Evolutionary conservation across 1,140 invertebrate genomes (phyloP), one percentile per base, ranked within the genome.

Genomic region (Drosophila sp.): DNA sequence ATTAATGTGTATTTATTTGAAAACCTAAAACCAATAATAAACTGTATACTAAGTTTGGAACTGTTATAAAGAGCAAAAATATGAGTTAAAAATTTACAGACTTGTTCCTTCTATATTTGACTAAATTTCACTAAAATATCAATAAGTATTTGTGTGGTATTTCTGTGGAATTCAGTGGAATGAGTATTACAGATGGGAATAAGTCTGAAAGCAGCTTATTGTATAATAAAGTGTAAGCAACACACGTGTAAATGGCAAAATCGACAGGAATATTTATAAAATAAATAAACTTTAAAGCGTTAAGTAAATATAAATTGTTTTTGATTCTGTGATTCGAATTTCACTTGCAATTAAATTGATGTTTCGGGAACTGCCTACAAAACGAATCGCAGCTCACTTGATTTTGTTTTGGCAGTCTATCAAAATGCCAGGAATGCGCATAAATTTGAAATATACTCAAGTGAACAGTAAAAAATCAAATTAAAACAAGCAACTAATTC

Each of bases 211-310:
- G 45, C 45, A 43, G 46, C 40, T 27, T 64, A 67, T 50, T 63
- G 45, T 50, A 70, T 45, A 58, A 57, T 41, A 57, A 57, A 58
- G 34, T 58, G 13, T 84, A 80, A 77, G 81, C 69, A 73, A 54
- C 63, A 80, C 63, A 80, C 56, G 71, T 86, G 80, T 84, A 84
- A 83, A 80, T 84, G 73, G 61, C 67, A 76, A 80, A 80, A 86
- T 54, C 43, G 73, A 86, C 80, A 84, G 80, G 81, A 80, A 84
- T 84, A 84, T 80, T 86, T 84, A 86, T 84, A 84, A 77, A 80
- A 84, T 86, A 74, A 82, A 71, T 78, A 53, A 79, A 84, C 67
- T 69, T 67, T 66, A 74, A 86, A 56, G 57, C 57, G 77, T 84
- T 80, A 84, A 76, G 64, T 62, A 48, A 45, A 45, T 16, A 18